Evolutionary conservation across 2,888 invertebrate species (phyloP).

Genomic region (Xylota segnis): DNA sequence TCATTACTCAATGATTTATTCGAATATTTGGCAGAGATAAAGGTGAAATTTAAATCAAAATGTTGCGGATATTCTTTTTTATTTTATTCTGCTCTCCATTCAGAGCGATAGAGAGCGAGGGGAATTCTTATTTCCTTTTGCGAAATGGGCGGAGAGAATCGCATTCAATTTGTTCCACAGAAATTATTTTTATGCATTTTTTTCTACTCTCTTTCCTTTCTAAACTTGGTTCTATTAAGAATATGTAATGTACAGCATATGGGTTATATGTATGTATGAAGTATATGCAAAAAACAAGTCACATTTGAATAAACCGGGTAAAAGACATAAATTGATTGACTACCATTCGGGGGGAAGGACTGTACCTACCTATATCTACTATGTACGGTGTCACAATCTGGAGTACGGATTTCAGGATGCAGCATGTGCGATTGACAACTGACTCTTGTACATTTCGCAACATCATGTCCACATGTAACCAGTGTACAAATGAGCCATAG

Average conservation of each 20-base stretch:
- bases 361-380: constrained; percentile 1
- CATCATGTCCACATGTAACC: constrained; percentile 76
- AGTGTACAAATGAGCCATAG: constrained; percentile 66
- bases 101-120: background rate
- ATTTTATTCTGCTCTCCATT: constrained; percentile 2
- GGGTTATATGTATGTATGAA: no score
- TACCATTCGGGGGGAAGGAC: constrained; percentile 67
- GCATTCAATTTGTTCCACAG: constrained; percentile 45
- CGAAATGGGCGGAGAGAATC: constrained; percentile 9
- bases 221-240: constrained; percentile 37
- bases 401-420: constrained; percentile 40
- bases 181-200: constrained; percentile 59
- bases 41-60: constrained; percentile 76
- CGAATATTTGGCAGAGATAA: constrained; percentile 76
- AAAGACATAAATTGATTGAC: constrained; percentile 75
- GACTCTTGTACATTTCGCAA: constrained; percentile 72
- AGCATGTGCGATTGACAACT: constrained; percentile 75
- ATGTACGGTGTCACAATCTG: constrained; percentile 35
- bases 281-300: constrained; percentile 64
- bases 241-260: constrained; percentile 48
- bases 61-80: constrained; percentile 49
- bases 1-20: constrained; percentile 77
- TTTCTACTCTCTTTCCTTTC: constrained; percentile 38
- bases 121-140: background rate
- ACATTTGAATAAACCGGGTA: constrained; percentile 72